Base-by-base conservation (phyloP, 2,888 invertebrate genomes). In the Carpatolechia fugitivella region DNA sequence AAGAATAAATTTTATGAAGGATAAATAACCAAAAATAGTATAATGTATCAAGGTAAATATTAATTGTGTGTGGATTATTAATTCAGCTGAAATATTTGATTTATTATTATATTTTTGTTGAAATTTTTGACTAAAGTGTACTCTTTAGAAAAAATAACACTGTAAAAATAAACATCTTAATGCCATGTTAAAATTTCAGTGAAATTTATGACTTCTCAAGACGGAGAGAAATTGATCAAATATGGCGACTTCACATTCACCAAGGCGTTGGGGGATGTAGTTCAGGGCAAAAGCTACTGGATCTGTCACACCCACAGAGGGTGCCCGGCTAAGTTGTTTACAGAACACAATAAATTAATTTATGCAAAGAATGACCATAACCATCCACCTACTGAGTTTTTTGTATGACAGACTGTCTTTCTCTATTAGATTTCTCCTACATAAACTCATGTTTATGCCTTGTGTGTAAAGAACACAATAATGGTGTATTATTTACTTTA, bases 331-430 rank as follows among this genome's bases (percentile, higher is more conserved):
- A 81, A 76, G 61, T 80, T 81, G 1, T 84, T 80, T 62, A 89
- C 89, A 0, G 78, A 84, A 44, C 61, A 65, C 11, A 73, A 82
- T 54, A 78, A 70, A 59, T 61, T 90, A 13, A 65, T 85, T 10
- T 82, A 76, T 52, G 78, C 84, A 2, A 84, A 77, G 63, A 89
- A 88, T 56, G 58, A 70, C 0, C 90, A 90, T 50, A 90, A 85
- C 57, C 90, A 90, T 65, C 79, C 78, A 0, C 90, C 90, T 1
- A 88, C 89, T 0, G 90, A 88, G 61, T 90, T 90, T 61, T 90
- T 90, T 69, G 90, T 89, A 60, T 89, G 78, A 85, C 31, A 13
- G 24, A 20, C n/a, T 13, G 20, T 41, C 20, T 20, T 1, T 16
- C 18, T 41, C 10, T 10, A 11, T 18, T 41, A 20, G 7, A n/a